These are phyloP conservation scores for Rotaria sp. DNA, from an alignment of 2,888 invertebrate species.

Conservation along the genomic window DNA sequence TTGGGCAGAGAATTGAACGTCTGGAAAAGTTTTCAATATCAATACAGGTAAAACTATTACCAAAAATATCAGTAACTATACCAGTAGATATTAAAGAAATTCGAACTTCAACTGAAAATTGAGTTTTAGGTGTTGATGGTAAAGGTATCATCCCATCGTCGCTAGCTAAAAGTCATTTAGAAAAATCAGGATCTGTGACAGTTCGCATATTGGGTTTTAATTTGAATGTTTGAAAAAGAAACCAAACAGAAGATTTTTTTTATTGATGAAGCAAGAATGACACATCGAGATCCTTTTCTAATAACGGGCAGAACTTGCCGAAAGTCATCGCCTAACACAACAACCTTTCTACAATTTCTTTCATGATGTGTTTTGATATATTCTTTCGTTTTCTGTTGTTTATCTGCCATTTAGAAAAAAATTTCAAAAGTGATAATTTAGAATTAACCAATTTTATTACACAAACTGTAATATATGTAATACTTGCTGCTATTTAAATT, in stretches of 20 bases:
- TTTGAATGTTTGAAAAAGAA: neutral
- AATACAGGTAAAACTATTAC: no score
- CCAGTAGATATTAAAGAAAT: no score
- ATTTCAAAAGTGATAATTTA: no score
- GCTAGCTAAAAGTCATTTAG: neutral
- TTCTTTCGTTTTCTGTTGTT: no score
- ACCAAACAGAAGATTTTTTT: neutral
- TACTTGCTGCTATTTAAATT: no score
- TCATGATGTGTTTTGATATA: no score
- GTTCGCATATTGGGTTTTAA: slow-evolving; percentile 10
- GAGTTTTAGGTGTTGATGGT: neutral
- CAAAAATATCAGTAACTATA: no score
- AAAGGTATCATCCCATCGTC: neutral
- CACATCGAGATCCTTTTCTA: neutral
- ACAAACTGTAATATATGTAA: no score
- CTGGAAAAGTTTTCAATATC: neutral
- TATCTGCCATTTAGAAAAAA: no score
- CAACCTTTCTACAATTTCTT: slow-evolving; percentile 9
- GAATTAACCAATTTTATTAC: no score
- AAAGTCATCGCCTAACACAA: slow-evolving; percentile 25
- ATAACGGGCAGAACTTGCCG: slow-evolving; percentile 8
- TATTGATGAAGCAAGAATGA: neutral
- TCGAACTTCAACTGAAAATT: no score
- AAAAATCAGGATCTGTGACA: neutral
- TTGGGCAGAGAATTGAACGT: neutral